These are phyloP conservation scores for Eremophila alpestris DNA, from an alignment of 2,797 vertebrate species.

Conservation along the genomic window DNA sequence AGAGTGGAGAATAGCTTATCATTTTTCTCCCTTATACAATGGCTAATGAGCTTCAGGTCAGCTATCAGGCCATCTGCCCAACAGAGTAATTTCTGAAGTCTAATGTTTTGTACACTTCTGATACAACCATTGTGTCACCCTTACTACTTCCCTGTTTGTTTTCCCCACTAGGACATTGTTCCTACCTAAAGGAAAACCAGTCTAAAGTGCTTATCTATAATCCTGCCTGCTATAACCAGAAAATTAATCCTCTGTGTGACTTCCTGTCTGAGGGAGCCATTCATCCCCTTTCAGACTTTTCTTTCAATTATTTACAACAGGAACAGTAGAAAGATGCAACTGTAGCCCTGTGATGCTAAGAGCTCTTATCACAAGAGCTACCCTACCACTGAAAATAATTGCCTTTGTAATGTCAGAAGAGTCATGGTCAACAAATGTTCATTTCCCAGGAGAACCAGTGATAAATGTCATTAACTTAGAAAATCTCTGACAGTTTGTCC, in stretches of 20 bases:
- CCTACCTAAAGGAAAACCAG: background rate
- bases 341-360: background rate
- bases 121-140: background rate
- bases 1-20: background rate
- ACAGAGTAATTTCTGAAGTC: background rate
- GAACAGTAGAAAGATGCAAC: background rate
- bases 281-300: background rate
- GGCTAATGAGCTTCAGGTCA: background rate
- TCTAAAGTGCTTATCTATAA: background rate
- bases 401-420: background rate
- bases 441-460: background rate
- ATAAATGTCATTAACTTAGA: conserved; percentile 29
- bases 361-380: conserved; percentile 1
- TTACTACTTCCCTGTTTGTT: background rate
- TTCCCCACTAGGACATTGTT: background rate
- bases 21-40: background rate
- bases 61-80: background rate
- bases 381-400: background rate
- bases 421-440: background rate
- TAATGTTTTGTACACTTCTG: background rate
- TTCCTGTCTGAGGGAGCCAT: background rate
- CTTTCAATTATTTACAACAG: background rate
- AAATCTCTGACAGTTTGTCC: background rate
- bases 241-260: background rate
- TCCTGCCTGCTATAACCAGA: background rate